Percentiles rank a stretch among this genome's conserved stretches.
Evolutionary conservation across 2,888 invertebrate genomes (phyloP).

Genomic region (Auanema freiburgensis): DNA sequence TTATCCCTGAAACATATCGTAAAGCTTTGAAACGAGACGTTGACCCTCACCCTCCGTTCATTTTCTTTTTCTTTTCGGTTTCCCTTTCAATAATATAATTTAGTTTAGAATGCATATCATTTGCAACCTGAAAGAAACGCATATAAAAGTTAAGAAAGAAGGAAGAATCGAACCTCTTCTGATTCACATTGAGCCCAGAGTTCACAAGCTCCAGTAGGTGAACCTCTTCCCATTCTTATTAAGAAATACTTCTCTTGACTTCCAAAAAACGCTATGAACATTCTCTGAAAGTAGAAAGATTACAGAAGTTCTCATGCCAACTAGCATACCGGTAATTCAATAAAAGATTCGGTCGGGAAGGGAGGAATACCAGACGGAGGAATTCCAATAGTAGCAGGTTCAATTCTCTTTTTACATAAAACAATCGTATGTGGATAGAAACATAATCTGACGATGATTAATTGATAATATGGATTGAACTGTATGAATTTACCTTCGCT

Average conservation of each 20-base stretch:
- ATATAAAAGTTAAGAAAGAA: not conserved
- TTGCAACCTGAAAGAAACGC: conserved; percentile 7
- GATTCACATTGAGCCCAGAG: conserved; percentile 25
- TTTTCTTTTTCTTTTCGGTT: conserved; percentile 16
- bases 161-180: conserved; percentile 12
- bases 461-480: not conserved
- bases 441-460: conserved; percentile 39
- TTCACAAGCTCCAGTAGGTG: conserved; percentile 44
- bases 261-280: conserved; percentile 45
- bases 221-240: conserved; percentile 47
- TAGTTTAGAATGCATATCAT: conserved; percentile 13
- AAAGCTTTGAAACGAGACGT: not conserved
- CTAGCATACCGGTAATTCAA: conserved; percentile 45
- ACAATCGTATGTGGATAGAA: conserved; percentile 55
- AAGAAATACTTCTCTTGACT: conserved; percentile 49
- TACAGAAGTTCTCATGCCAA: not conserved
- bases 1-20: not conserved
- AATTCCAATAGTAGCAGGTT: conserved; percentile 37
- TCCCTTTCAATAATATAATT: conserved; percentile 20
- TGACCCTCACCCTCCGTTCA: conserved; percentile 16
- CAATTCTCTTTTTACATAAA: conserved; percentile 43
- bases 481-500: not conserved
- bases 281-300: conserved; percentile 32
- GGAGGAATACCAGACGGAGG: conserved; percentile 48
- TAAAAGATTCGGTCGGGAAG: conserved; percentile 37